phyloP scores from a whole-genome alignment of 2,113 vertebrate species.

The Dasyurus viverrinus region DNA sequence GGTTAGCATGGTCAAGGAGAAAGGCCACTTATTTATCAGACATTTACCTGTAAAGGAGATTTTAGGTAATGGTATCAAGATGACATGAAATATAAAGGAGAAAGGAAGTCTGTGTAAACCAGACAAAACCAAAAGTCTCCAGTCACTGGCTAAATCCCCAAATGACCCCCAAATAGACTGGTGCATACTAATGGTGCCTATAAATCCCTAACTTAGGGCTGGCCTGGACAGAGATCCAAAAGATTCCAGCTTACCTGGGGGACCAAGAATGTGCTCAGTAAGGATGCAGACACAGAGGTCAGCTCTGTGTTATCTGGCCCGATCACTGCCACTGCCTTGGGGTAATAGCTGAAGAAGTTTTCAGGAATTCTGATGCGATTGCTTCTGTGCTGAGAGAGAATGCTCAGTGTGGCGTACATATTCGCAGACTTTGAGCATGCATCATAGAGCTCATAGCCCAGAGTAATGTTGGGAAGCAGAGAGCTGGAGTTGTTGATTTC shows the following conservation, averaged over 20 bases:
- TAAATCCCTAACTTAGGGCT: neutral
- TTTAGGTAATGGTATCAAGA: neutral
- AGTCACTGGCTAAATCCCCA: neutral
- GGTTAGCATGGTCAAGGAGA: neutral
- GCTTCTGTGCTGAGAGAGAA: conserved; percentile 57
- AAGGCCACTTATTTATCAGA: neutral
- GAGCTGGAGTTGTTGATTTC: conserved; percentile 90
- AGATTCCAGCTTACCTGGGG: conserved; percentile 83
- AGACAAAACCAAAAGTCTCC: neutral
- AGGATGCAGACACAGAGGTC: conserved; percentile 74
- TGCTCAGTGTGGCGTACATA: conserved; percentile 75
- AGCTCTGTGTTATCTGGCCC: conserved; percentile 82
- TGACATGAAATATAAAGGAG: neutral
- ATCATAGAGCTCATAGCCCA: conserved; percentile 90
- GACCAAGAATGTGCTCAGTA: conserved; percentile 85
- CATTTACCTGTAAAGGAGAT: neutral
- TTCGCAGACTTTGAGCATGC: conserved; percentile 82
- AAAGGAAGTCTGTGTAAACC: neutral
- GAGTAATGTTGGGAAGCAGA: conserved; percentile 88
- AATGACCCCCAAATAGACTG: neutral
- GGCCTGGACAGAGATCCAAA: neutral
- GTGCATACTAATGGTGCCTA: neutral
- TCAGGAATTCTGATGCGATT: conserved; percentile 2
- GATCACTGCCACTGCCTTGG: conserved; percentile 79
- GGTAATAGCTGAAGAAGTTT: conserved; percentile 53